A percentile compares a stretch with the other conserved stretches of the same genome.
phyloP scores from a whole-genome alignment of 2,888 invertebrate species.

The Sinotaia quadrata region DNA sequence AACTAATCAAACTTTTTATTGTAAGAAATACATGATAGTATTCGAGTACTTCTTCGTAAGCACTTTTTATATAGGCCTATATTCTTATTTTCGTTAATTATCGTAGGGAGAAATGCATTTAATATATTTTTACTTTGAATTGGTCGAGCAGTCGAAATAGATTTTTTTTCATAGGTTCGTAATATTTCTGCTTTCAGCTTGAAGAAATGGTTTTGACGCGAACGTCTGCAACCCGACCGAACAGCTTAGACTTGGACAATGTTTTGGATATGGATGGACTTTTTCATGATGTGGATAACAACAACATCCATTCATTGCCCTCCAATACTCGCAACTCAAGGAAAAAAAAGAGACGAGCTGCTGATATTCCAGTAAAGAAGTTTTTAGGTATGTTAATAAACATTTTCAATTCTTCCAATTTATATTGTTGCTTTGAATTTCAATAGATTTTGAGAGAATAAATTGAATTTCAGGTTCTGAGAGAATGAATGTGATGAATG shows the following conservation, averaged over 20 bases:
- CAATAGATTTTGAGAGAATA: no score
- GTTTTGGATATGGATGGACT: slow-evolving; percentile 56
- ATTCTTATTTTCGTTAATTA: no score
- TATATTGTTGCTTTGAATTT: no score
- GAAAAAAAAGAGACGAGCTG: slow-evolving; percentile 63
- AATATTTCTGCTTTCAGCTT: slow-evolving; percentile 46
- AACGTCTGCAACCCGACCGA: slow-evolving; percentile 52
- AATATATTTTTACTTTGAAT: no score
- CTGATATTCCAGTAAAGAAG: slow-evolving; percentile 62
- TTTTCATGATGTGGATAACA: slow-evolving; percentile 47
- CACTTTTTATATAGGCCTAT: no score
- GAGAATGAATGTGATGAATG: no score
- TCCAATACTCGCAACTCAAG: slow-evolving; percentile 43
- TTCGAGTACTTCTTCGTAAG: no score
- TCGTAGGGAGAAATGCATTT: no score
- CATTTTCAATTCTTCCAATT: no score
- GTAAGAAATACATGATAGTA: no score
- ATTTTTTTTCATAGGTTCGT: background rate
- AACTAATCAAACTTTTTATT: no score
- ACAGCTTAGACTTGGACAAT: slow-evolving; percentile 61
- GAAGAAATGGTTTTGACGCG: slow-evolving; percentile 48
- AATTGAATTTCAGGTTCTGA: no score
- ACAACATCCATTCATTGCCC: slow-evolving; percentile 35
- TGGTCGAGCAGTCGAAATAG: background rate
- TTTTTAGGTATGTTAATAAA: slow-evolving; percentile 60